Base-by-base conservation (phyloP, 2,888 invertebrate species). In the Polyommatus iphigenia region DNA sequence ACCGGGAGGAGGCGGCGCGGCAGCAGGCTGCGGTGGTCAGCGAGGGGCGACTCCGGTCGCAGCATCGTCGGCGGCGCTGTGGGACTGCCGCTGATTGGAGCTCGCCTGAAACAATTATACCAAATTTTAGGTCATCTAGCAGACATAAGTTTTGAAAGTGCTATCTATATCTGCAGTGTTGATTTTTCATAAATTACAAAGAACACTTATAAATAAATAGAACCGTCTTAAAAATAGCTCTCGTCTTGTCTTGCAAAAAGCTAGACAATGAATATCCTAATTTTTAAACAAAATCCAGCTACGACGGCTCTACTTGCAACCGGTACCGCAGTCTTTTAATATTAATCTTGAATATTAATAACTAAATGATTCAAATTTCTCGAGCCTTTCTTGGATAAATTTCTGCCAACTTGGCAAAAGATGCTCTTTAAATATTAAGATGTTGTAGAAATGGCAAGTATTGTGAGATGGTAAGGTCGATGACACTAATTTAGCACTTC, bases 21-120 rank as follows among this genome's bases (percentile, higher is more conserved):
- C 80, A 93, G 89, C 79, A 94, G 89, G 89, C 92, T 93, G 88
- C 94, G 93, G 84, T 94, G 94, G 85, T 94, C 94, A 91, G 94
- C 93, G 88, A 94, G 93, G n/a, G 94, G 93, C 77, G 94, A 94
- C 85, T 94, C 94, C 82, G 94, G 94, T 82, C 94, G 93, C 88
- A 94, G 89, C 94, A 94, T 94, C 84, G 84, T 88, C 87, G 88
- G 87, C 91, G 91, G 88, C 90, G 87, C 84, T 85, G 79, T 81
- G 78, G 84, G 82, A 83, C 85, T 88, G 90, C 91, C 90, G 89
- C 89, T 85, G 85, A 82, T 82, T 84, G 83, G 83, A 84, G 86
- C 85, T 87, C 90, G 85, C 93, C 93, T 94, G 91, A 0, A 92
- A 8, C 10, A 80, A 46, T 46, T 46, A 46, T 46, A 46, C 46